These are phyloP conservation scores for Xylophagus ater DNA, from an alignment of 2,888 invertebrate genomes.

Conservation along the genomic window DNA sequence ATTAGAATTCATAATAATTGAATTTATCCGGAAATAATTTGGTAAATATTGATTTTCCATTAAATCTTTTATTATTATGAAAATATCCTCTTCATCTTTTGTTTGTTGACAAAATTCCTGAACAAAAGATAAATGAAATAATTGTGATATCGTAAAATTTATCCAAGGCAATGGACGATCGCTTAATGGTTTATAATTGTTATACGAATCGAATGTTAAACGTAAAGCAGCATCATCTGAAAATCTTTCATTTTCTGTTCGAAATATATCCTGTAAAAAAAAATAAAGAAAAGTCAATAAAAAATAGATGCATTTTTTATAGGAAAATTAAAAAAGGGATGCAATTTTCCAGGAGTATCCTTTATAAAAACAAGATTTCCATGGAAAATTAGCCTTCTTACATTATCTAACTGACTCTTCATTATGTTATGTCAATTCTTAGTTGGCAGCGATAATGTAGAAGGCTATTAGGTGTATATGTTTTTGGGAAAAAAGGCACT, in stretches of 20 bases:
- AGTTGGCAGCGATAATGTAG: no score
- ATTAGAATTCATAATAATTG: conserved; percentile 4
- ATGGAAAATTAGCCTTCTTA: no score
- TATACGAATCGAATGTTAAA: not conserved
- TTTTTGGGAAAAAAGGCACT: no score
- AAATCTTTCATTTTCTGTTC: not conserved
- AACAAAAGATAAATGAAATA: conserved; percentile 3
- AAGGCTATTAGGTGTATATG: no score
- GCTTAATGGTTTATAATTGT: not conserved
- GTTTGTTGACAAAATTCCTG: conserved; percentile 7
- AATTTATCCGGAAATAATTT: conserved; percentile 3
- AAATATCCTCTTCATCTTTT: not conserved
- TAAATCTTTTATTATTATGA: not conserved
- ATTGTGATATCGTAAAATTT: conserved; percentile 1
- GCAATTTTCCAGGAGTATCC: no score
- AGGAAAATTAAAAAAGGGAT: no score
- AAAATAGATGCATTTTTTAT: not conserved
- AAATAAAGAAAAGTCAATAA: not conserved
- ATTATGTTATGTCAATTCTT: no score
- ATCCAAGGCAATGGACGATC: conserved; percentile 2
- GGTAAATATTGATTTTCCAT: conserved; percentile 1
- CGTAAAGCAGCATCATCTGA: conserved; percentile 2
- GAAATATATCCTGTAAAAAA: not conserved
- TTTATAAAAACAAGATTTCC: no score
- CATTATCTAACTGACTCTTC: no score